Percentiles rank a stretch among this genome's conserved stretches.
Evolutionary conservation across 2,797 vertebrate species (phyloP).

Genomic region (Apogon talboti): DNA sequence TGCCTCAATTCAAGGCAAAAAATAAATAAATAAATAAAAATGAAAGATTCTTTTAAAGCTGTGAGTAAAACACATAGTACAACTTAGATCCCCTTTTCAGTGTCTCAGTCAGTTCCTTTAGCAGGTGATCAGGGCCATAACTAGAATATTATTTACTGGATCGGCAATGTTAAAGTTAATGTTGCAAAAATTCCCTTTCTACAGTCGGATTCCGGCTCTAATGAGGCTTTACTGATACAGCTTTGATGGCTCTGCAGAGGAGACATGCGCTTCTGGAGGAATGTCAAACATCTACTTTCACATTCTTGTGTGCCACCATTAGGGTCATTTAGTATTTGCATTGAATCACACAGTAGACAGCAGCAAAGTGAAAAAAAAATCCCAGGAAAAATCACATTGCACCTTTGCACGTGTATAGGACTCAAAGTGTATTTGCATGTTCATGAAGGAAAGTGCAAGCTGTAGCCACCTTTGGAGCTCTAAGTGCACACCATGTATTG

Average conservation of each 20-base stretch:
- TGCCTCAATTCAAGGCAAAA: constrained; percentile 45
- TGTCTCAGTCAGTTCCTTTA: constrained; percentile 37
- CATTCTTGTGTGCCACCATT: constrained; percentile 72
- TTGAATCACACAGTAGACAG: constrained; percentile 53
- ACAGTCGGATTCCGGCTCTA: constrained; percentile 86
- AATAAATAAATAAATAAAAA: constrained; percentile 17
- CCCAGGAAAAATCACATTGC: constrained; percentile 67
- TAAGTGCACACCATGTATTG: constrained; percentile 76
- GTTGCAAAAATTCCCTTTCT: constrained; percentile 88
- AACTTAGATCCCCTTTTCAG: constrained; percentile 4
- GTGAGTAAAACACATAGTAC: constrained; percentile 41
- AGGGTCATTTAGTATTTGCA: constrained; percentile 71
- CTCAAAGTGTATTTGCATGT: constrained; percentile 80
- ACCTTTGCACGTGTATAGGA: constrained; percentile 40
- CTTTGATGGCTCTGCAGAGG: constrained; percentile 83
- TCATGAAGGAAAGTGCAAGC: constrained; percentile 63
- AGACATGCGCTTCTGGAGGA: constrained; percentile 69
- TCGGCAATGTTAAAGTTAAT: constrained; percentile 91
- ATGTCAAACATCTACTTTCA: constrained; percentile 77
- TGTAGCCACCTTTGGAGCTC: constrained; percentile 65
- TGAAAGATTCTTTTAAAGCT: constrained; percentile 30
- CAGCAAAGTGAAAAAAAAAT: constrained; percentile 52
- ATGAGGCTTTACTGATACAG: constrained; percentile 90
- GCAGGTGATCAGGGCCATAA: constrained; percentile 81
- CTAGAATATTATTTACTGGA: constrained; percentile 90